Evolutionary conservation across 2,113 vertebrate species (phyloP).

Genomic region (Poicephalus gulielmi): DNA sequence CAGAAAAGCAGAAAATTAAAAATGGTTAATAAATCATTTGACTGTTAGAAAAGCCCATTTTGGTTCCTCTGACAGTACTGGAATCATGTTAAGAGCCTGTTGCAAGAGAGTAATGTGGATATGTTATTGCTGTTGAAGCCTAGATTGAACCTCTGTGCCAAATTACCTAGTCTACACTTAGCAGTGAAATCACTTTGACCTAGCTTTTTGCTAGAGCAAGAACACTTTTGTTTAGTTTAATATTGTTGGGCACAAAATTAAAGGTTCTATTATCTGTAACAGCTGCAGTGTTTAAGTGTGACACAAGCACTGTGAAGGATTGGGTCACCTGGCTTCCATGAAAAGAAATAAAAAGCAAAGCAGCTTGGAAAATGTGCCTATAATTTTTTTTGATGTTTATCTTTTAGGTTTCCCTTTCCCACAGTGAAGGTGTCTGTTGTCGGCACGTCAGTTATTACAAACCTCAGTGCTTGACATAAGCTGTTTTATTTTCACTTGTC

Average conservation of each 20-base stretch:
- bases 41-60: not conserved
- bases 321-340: not conserved
- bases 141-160: not conserved
- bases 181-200: not conserved
- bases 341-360: not conserved
- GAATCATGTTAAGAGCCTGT: not conserved
- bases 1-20: not conserved
- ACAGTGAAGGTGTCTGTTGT: not conserved
- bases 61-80: not conserved
- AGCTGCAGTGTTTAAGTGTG: not conserved
- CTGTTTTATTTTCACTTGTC: conserved; percentile 27
- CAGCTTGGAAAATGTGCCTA: not conserved
- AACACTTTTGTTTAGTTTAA: not conserved
- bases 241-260: not conserved
- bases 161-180: not conserved
- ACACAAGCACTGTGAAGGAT: not conserved
- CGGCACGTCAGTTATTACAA: not conserved
- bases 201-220: not conserved
- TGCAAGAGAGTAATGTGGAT: not conserved
- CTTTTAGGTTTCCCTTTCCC: not conserved
- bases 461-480: not conserved
- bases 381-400: not conserved
- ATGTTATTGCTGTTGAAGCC: not conserved
- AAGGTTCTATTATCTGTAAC: conserved; percentile 8
- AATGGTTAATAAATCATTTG: not conserved